Evolutionary conservation across 2,888 invertebrate species (phyloP).

Genomic region (Onthophagus sagittarius): DNA sequence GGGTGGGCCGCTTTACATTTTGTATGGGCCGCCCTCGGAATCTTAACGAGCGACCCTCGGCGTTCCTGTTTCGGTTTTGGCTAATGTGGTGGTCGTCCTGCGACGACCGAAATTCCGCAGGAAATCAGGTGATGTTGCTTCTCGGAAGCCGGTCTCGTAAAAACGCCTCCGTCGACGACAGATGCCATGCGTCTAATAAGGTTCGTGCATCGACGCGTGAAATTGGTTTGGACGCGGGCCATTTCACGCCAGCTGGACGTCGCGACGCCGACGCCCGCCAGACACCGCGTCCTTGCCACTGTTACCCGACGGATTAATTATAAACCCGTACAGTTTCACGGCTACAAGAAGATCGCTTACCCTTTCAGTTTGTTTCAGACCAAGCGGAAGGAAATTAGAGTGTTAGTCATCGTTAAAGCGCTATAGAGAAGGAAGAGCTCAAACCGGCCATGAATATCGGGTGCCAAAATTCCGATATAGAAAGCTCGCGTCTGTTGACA

Average conservation of each 20-base stretch:
- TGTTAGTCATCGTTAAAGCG: not conserved
- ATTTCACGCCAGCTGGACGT: constrained; percentile 40
- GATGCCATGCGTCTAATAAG: constrained; percentile 30
- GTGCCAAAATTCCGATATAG: not conserved
- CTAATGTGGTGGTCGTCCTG: not conserved
- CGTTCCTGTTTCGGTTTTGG: not conserved
- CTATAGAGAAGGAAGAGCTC: not conserved
- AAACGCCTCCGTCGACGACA: not conserved
- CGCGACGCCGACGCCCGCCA: not conserved
- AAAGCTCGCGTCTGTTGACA: not conserved
- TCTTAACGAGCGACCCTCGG: not conserved
- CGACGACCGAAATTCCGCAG: not conserved
- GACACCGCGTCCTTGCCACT: not conserved
- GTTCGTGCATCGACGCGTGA: constrained; percentile 40
- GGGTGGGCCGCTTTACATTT: not conserved
- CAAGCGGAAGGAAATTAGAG: not conserved
- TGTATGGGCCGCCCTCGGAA: not conserved
- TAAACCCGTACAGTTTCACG: constrained; percentile 18
- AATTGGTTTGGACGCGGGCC: constrained; percentile 45
- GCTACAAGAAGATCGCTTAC: not conserved
- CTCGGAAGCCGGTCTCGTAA: not conserved
- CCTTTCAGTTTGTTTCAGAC: not conserved
- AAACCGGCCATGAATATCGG: not conserved
- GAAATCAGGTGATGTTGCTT: not conserved
- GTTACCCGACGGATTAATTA: constrained; percentile 28